Percentiles rank a stretch among this genome's conserved stretches.
Evolutionary conservation across 2,797 vertebrate genomes (phyloP).

Genomic region (Premnoplex brunnescens): DNA sequence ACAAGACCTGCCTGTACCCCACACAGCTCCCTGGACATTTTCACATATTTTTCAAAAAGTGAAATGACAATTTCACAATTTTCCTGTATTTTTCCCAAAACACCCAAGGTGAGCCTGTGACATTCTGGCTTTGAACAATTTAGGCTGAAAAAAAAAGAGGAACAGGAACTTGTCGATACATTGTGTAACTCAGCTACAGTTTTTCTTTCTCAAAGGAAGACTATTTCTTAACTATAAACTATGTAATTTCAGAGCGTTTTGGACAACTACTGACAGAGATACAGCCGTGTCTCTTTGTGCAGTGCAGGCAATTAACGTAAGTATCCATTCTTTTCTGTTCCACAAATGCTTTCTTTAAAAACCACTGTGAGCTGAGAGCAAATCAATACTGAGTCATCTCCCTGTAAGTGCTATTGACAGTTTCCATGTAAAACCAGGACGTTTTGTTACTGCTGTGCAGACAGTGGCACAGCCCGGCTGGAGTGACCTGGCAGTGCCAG

Average conservation of each 20-base stretch:
- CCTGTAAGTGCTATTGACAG: accelerated
- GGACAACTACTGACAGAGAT: neutral
- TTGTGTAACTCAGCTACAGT: neutral
- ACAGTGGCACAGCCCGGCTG: accelerated
- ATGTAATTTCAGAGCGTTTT: neutral
- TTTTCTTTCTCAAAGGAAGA: neutral
- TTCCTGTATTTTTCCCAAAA: neutral
- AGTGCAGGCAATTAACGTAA: neutral
- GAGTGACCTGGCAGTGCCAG: neutral
- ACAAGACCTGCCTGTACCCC: neutral
- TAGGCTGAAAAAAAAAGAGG: neutral
- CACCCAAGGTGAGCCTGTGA: neutral
- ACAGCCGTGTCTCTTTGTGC: neutral
- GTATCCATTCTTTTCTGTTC: neutral
- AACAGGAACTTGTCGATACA: neutral
- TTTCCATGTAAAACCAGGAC: accelerated
- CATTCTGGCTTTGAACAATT: neutral
- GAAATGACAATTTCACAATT: neutral
- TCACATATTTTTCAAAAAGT: neutral
- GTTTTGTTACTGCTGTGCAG: accelerated
- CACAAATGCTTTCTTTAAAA: neutral
- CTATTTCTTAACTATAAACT: neutral
- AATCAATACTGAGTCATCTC: neutral
- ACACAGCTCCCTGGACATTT: neutral
- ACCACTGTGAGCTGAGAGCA: neutral